Base-by-base conservation (phyloP, 2,113 vertebrate species). In the Clarias gariepinus region DNA sequence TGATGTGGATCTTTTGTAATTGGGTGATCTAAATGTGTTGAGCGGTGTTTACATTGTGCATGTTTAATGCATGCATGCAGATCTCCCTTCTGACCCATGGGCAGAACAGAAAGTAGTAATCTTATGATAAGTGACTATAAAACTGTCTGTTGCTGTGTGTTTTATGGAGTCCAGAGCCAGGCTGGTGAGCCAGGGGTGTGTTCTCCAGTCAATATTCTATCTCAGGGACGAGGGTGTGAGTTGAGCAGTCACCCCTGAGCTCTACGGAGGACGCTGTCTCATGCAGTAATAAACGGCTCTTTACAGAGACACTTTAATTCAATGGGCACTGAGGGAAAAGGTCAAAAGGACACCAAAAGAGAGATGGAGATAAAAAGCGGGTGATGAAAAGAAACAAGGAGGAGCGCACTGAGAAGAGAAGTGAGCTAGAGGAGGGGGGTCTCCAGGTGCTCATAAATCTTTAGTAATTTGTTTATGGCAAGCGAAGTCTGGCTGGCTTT, bases 281-380 rank as follows among this genome's bases (percentile, higher is more conserved):
- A 89, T 91, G 90, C 66, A 84, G 90, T 91, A 90, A 92, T 94
- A 93, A 94, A 93, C 81, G 83, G 60, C 30, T 57, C 90, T 94
- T 94, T 92, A 91, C 90, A 87, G 88, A 85, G 90, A 83, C 88
- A 85, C 83, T 92, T 91, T 92, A 93, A 94, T 90, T 93, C 87
- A 91, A 82, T 69, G 76, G 78, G 86, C 25, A n/a, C 28, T 18
- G 47, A 61, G 84, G 84, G 55, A 61, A 33, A 57, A 71, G 28
- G 57, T 63, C 33, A 79, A 69, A 53, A 41, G 78, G n/a, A 81
- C 52, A 52, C 61, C n/a, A 53, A n/a, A 68, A 53, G 61, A 74
- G 30, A 73, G 33, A 36, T 10, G 25, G 69, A 66, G 16, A 33
- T 28, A 47, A 25, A n/a, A 84, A 16, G 28, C 73, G 66, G n/a